Percentiles rank a stretch among this genome's conserved stretches.
Evolutionary conservation across 2,888 invertebrate species (phyloP).

Genomic region (Drosophila mettleri): DNA sequence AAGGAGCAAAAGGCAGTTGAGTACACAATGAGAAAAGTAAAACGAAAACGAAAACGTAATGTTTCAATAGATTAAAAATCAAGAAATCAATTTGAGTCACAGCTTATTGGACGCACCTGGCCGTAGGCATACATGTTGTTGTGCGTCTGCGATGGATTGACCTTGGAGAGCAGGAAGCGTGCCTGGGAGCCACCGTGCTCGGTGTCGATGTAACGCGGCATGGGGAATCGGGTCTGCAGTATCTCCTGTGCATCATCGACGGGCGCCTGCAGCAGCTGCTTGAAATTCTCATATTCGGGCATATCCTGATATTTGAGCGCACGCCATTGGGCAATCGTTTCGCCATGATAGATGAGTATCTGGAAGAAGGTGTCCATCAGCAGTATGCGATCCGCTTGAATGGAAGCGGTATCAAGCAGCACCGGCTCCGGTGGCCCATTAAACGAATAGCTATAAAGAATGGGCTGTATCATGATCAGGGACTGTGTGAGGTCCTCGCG

Average conservation of each 20-base stretch:
- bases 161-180: conserved; percentile 98
- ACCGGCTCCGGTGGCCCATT: conserved; percentile 99
- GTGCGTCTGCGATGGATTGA: conserved; percentile 99
- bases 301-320: conserved; percentile 97
- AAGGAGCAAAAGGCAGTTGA: conserved; percentile 19
- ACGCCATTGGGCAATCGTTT: conserved; percentile 99
- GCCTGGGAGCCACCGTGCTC: conserved; percentile 99
- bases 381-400: conserved; percentile 98
- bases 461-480: conserved; percentile 99
- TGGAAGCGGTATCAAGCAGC: conserved; percentile 97
- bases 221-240: conserved; percentile 97
- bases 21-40: conserved; percentile 55
- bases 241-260: conserved; percentile 99
- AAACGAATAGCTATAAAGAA: conserved; percentile 99
- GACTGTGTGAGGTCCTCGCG: conserved; percentile 98
- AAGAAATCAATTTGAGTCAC: conserved; percentile 11
- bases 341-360: conserved; percentile 99
- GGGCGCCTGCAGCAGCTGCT: conserved; percentile 96
- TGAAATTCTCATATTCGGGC: conserved; percentile 99
- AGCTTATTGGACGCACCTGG: conserved; percentile 86
- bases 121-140: conserved; percentile 99
- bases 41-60: conserved; percentile 36
- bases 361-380: conserved; percentile 99
- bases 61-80: conserved; percentile 44
- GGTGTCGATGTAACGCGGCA: conserved; percentile 99